These are phyloP conservation scores for Eulemur coronatus DNA, from an alignment of 2,797 vertebrate genomes.

Conservation along the genomic window DNA sequence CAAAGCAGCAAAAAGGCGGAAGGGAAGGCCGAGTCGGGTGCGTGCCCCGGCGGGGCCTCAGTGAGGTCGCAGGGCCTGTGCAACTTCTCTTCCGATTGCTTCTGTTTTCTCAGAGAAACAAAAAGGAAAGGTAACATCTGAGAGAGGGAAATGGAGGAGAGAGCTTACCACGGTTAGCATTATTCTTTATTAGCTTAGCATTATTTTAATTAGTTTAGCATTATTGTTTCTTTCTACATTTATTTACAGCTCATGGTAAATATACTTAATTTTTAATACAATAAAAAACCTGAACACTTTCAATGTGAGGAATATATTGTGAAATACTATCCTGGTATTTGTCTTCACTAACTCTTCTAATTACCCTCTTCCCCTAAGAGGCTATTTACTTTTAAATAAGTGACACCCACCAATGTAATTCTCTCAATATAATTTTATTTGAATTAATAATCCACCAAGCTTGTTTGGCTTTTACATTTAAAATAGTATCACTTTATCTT, in stretches of 20 bases:
- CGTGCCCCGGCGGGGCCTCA: fast-evolving
- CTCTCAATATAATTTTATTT: not conserved
- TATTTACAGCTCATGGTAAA: not conserved
- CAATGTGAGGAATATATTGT: not conserved
- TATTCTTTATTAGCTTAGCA: not conserved
- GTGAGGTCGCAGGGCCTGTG: fast-evolving
- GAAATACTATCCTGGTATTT: not conserved
- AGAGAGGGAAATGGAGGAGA: not conserved
- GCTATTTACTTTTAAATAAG: not conserved
- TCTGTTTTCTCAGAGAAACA: not conserved
- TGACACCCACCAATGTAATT: too few relatives aligned
- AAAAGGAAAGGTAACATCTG: not conserved
- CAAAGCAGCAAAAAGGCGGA: not conserved
- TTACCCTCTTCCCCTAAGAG: not conserved
- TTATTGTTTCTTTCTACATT: not conserved
- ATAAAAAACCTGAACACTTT: not conserved
- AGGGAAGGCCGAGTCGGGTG: not conserved
- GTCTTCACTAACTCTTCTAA: not conserved
- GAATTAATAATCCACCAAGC: not conserved
- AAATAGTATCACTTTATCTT: not conserved
- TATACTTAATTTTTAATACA: not conserved
- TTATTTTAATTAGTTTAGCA: not conserved
- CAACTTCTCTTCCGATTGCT: not conserved
- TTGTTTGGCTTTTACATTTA: not conserved
- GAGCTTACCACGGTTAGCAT: too few relatives aligned